These are phyloP conservation scores for Hiodon tergisus DNA, from an alignment of 2,113 vertebrate species.

Conservation along the genomic window DNA sequence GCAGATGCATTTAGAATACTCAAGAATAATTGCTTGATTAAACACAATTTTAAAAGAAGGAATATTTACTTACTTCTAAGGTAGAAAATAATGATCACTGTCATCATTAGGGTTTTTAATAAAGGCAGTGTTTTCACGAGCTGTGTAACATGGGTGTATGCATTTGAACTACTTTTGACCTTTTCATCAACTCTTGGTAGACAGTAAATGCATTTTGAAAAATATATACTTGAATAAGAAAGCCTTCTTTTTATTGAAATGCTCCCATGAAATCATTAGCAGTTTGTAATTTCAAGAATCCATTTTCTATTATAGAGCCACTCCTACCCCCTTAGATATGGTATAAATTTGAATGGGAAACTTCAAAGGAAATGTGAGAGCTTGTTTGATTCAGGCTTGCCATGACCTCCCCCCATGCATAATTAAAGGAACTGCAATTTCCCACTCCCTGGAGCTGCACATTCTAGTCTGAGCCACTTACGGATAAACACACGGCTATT, in stretches of 20 bases:
- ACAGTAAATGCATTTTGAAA: conserved; percentile 12
- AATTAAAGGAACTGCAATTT: conserved; percentile 42
- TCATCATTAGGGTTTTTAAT: too few relatives aligned
- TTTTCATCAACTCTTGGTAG: too few relatives aligned
- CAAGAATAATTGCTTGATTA: too few relatives aligned
- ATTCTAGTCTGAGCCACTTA: conserved; percentile 40
- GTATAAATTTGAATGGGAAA: conserved; percentile 44
- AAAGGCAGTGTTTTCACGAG: too few relatives aligned
- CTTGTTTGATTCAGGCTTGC: conserved; percentile 41
- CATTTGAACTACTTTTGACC: too few relatives aligned
- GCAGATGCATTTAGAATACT: too few relatives aligned
- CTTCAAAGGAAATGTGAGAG: conserved; percentile 44
- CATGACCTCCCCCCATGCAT: conserved; percentile 44
- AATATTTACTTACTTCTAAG: too few relatives aligned
- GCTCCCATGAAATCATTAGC: conserved; percentile 26
- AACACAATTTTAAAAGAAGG: too few relatives aligned
- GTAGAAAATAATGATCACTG: too few relatives aligned
- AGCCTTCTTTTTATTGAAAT: background rate
- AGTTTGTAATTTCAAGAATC: conserved; percentile 29
- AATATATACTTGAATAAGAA: conserved; percentile 5
- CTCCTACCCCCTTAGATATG: conserved; percentile 26
- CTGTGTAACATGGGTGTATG: too few relatives aligned
- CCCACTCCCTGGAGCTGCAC: conserved; percentile 35
- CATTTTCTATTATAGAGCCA: conserved; percentile 30
- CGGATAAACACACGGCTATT: conserved; percentile 40